Evolutionary conservation across 2,888 invertebrate species (phyloP).

Genomic region (Dryococelus australis): DNA sequence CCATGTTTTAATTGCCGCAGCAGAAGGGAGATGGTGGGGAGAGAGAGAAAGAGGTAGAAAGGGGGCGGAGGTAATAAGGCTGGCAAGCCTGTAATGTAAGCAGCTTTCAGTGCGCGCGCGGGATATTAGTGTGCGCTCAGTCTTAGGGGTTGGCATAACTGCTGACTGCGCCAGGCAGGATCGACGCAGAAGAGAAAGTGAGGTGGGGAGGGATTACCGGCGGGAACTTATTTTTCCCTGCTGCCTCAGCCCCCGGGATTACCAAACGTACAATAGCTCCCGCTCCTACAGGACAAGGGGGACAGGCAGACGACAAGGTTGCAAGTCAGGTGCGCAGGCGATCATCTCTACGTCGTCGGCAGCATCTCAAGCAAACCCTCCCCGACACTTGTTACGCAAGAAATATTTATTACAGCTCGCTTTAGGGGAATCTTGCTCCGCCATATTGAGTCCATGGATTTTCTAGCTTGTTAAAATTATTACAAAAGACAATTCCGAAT

Average conservation of each 20-base stretch:
- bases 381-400: too few relatives aligned
- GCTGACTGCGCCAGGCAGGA: conserved; percentile 28
- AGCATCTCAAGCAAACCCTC: too few relatives aligned
- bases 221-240: conserved; percentile 6
- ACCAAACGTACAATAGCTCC: background rate
- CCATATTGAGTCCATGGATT: too few relatives aligned
- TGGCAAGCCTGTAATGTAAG: conserved; percentile 18
- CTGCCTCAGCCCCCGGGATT: conserved; percentile 25
- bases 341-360: too few relatives aligned
- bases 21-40: conserved; percentile 33
- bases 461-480: too few relatives aligned
- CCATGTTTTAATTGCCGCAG: conserved; percentile 1
- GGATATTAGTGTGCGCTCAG: conserved; percentile 24
- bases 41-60: conserved; percentile 31
- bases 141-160: conserved; percentile 27
- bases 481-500: too few relatives aligned
- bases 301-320: background rate
- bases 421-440: too few relatives aligned
- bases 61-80: conserved; percentile 36
- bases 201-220: background rate
- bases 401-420: too few relatives aligned
- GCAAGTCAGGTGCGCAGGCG: background rate
- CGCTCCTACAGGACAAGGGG: background rate
- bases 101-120: conserved; percentile 25
- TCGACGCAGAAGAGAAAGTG: too few relatives aligned